A percentile compares a stretch with the other conserved stretches of the same genome.
phyloP scores from a whole-genome alignment of 2,797 vertebrate genomes.

The Thalassophryne amazonica region DNA sequence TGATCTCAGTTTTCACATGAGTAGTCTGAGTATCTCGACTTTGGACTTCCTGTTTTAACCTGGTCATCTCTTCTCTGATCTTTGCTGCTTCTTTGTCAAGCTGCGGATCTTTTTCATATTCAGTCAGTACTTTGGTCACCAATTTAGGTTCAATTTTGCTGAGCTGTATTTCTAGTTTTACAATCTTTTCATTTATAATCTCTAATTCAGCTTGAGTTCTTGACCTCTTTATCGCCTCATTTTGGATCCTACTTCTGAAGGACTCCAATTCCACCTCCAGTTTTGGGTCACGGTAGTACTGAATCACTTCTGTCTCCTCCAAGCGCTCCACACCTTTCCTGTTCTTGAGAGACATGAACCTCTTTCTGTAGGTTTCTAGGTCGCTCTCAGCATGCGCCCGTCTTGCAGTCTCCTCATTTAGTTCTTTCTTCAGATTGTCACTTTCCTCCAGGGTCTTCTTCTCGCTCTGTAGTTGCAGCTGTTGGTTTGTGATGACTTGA shows the following conservation, averaged over 20 bases:
- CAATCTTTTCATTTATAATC: conserved; percentile 69
- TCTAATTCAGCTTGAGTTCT: conserved; percentile 77
- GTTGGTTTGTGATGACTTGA: conserved; percentile 64
- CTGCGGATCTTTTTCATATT: conserved; percentile 87
- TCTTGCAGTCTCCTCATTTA: conserved; percentile 79
- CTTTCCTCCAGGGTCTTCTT: conserved; percentile 55
- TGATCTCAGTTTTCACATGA: conserved; percentile 78
- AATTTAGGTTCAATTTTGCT: conserved; percentile 79
- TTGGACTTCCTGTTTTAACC: conserved; percentile 72
- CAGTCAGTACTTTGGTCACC: conserved; percentile 88
- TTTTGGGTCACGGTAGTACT: conserved; percentile 89
- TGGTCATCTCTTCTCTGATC: conserved; percentile 82
- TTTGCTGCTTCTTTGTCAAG: conserved; percentile 82
- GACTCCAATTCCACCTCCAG: conserved; percentile 77
- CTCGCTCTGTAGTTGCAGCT: conserved; percentile 73
- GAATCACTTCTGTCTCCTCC: conserved; percentile 91
- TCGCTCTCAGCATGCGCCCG: conserved; percentile 79
- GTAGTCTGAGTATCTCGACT: conserved; percentile 65
- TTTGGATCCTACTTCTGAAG: conserved; percentile 72
- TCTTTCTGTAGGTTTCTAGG: conserved; percentile 79
- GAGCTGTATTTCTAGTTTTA: conserved; percentile 75
- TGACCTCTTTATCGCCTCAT: conserved; percentile 75
- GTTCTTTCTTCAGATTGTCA: conserved; percentile 77
- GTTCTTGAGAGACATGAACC: conserved; percentile 83
- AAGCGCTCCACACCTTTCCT: conserved; percentile 88